These are phyloP conservation scores for Argyra leucocephala DNA, from an alignment of 2,888 invertebrate genomes.

Conservation along the genomic window DNA sequence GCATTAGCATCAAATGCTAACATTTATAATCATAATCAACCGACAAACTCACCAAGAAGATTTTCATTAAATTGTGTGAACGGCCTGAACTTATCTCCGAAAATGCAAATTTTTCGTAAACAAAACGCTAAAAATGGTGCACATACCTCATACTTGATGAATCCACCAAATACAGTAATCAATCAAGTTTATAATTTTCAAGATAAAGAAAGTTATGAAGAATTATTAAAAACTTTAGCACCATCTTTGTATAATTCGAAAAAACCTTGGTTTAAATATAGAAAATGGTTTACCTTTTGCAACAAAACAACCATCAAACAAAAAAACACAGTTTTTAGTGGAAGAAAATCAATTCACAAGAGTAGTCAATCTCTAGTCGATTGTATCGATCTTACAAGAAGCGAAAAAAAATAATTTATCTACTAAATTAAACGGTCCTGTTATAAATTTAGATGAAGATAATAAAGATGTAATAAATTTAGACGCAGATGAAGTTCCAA, in stretches of 20 bases:
- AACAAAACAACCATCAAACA: not conserved
- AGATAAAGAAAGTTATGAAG: conserved; percentile 3
- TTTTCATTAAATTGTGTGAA: not conserved
- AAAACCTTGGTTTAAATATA: not conserved
- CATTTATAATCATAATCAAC: conserved; percentile 7
- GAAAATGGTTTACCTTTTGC: not conserved
- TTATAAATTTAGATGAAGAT: conserved; percentile 9
- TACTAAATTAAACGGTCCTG: not conserved
- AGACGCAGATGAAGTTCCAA: conserved; percentile 28
- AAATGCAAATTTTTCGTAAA: not conserved
- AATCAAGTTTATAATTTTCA: conserved; percentile 6
- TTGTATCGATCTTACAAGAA: not conserved
- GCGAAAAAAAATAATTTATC: no score
- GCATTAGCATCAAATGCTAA: not conserved
- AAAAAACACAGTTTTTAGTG: not conserved
- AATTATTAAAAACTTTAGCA: not conserved
- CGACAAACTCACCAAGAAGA: conserved; percentile 2
- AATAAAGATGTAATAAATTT: conserved; percentile 24
- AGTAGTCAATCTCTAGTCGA: not conserved
- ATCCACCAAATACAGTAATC: not conserved
- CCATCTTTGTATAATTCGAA: not conserved
- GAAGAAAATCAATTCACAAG: not conserved
- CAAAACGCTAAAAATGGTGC: conserved; percentile 7
- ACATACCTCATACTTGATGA: not conserved
- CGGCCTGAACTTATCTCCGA: not conserved